Conservation (phyloP, 2,888 invertebrate species). For the Philereme vetulata region DNA sequence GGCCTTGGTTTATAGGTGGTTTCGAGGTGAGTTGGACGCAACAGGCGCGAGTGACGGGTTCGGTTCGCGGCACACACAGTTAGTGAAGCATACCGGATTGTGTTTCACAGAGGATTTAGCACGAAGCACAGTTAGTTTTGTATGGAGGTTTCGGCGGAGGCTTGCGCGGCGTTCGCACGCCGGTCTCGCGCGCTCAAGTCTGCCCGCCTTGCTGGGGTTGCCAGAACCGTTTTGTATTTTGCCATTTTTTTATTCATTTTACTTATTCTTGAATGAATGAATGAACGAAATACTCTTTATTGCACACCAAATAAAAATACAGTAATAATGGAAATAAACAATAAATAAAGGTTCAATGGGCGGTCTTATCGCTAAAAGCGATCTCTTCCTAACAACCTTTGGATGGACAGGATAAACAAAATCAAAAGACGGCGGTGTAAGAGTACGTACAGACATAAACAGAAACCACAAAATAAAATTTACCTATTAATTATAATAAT, state of each 20-base stretch:
- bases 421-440: too few species aligned
- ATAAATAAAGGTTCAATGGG: too few species aligned
- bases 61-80: conserved; percentile 31
- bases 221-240: conserved; percentile 30
- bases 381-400: too few species aligned
- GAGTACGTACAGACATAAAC: too few species aligned
- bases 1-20: conserved; percentile 41
- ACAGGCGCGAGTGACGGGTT: conserved; percentile 51
- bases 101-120: conserved; percentile 53
- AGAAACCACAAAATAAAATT: too few species aligned
- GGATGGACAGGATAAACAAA: too few species aligned
- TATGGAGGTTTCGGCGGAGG: conserved; percentile 47
- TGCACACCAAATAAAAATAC: too few species aligned
- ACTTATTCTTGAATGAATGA: too few species aligned
- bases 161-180: conserved; percentile 73
- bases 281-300: too few species aligned
- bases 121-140: conserved; percentile 40
- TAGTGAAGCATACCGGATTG: conserved; percentile 30
- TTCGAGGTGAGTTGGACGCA: conserved; percentile 50
- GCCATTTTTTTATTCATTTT: background rate
- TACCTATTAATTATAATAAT: too few species aligned
- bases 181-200: conserved; percentile 72
- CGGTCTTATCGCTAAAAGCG: too few species aligned
- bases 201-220: conserved; percentile 55
- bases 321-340: too few species aligned